phyloP scores from a whole-genome alignment of 2,888 invertebrate species.

The Heliconius hortense region DNA sequence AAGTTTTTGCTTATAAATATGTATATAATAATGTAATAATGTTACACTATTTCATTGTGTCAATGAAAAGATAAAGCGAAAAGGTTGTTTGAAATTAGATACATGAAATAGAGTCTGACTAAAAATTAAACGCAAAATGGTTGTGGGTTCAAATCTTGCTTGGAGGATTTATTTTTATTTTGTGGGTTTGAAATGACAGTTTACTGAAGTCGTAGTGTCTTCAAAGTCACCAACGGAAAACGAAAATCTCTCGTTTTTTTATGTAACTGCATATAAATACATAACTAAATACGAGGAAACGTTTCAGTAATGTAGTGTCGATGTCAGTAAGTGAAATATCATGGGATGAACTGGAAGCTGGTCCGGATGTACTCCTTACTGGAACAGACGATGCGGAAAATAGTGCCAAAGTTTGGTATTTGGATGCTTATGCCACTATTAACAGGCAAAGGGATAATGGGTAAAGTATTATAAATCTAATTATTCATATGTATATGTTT shows the following conservation, averaged over 20 bases:
- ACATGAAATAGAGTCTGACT: no score
- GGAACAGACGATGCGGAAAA: conserved; percentile 69
- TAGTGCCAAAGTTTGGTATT: conserved; percentile 72
- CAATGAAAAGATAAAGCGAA: no score
- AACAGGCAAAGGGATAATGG: conserved; percentile 60
- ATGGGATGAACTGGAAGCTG: conserved; percentile 67
- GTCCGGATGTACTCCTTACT: conserved; percentile 68
- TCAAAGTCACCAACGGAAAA: no score
- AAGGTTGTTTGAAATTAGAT: no score
- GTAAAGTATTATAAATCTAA: conserved; percentile 50
- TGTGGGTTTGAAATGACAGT: no score
- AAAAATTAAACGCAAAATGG: no score
- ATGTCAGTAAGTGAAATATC: conserved; percentile 70
- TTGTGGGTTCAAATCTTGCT: no score
- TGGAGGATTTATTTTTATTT: no score
- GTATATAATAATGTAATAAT: no score
- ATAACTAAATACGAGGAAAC: background rate
- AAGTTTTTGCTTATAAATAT: conserved; percentile 49
- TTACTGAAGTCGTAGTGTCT: no score
- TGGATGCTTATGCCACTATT: conserved; percentile 68
- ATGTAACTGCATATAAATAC: background rate
- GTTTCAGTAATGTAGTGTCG: conserved; percentile 65
- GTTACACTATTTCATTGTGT: no score
- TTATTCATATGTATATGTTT: background rate
- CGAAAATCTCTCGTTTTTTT: no score